Percentiles rank a stretch among this genome's conserved stretches.
These are phyloP conservation scores for Callyntrura sp. DNA, from an alignment of 2,888 invertebrate species.

Conservation along the genomic window DNA sequence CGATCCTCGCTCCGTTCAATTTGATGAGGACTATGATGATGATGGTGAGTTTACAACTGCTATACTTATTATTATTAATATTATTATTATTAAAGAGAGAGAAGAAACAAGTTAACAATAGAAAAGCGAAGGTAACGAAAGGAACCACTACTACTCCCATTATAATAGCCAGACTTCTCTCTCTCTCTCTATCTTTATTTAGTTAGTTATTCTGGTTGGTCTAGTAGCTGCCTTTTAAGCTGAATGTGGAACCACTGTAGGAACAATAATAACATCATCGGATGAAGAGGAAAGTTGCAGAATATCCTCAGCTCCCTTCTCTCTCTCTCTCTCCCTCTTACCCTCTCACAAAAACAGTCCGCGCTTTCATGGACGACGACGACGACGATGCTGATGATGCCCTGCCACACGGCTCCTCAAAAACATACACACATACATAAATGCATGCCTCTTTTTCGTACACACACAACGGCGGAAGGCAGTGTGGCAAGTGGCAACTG, in stretches of 20 bases:
- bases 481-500: neutral
- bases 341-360: neutral
- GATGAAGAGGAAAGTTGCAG: conserved; percentile 70
- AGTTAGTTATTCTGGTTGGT: neutral
- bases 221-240: conserved; percentile 50
- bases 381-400: neutral
- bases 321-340: no score
- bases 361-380: neutral
- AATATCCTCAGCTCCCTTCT: conserved; percentile 52
- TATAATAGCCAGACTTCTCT: neutral
- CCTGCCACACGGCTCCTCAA: conserved; percentile 47
- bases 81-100: conserved; percentile 31
- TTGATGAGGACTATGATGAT: conserved; percentile 55
- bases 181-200: neutral
- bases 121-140: conserved; percentile 1
- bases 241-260: conserved; percentile 18
- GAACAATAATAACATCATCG: conserved; percentile 63
- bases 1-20: conserved; percentile 37
- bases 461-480: neutral
- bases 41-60: conserved; percentile 60
- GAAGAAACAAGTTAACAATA: conserved; percentile 70
- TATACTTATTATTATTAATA: conserved; percentile 15
- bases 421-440: conserved; percentile 40
- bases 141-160: neutral
- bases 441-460: neutral